phyloP scores from a whole-genome alignment of 2,888 invertebrate species.

The Neoaliturus tenellus region DNA sequence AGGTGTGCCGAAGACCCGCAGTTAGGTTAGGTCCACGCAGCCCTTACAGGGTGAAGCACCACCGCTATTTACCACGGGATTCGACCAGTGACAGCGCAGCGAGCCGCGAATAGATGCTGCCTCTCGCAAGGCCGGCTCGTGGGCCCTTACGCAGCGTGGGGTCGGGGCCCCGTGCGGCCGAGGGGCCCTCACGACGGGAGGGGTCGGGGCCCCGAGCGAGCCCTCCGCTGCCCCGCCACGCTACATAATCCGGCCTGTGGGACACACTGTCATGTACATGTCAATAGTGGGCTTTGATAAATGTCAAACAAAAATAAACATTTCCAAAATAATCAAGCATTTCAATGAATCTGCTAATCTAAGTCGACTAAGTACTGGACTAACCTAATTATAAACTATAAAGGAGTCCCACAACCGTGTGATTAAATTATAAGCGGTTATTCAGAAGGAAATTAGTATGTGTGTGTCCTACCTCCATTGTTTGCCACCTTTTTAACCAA shows the following conservation, averaged over 20 bases:
- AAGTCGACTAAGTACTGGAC: too few relatives aligned
- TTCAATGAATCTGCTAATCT: too few relatives aligned
- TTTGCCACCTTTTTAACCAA: too few relatives aligned
- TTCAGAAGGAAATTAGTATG: too few relatives aligned
- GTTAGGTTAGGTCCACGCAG: neutral
- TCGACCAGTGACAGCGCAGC: slow-evolving; percentile 9
- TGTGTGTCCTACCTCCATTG: too few relatives aligned
- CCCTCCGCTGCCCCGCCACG: slow-evolving; percentile 86
- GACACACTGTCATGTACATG: slow-evolving; percentile 59
- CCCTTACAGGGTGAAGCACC: slow-evolving; percentile 17
- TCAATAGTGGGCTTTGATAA: slow-evolving; percentile 22
- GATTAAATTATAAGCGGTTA: too few relatives aligned
- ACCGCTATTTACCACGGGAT: slow-evolving; percentile 35
- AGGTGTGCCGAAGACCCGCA: too few relatives aligned
- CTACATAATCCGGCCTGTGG: slow-evolving; percentile 85
- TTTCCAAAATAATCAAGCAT: too few relatives aligned
- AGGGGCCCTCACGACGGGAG: slow-evolving; percentile 69
- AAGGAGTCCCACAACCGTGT: too few relatives aligned
- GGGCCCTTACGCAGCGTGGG: slow-evolving; percentile 83
- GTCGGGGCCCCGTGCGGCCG: slow-evolving; percentile 80
- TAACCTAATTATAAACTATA: too few relatives aligned
- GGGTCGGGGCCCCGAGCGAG: slow-evolving; percentile 77
- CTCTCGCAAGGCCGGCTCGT: slow-evolving; percentile 82
- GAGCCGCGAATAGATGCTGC: slow-evolving; percentile 73
- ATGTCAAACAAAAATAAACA: too few relatives aligned